phyloP scores from a whole-genome alignment of 2,113 vertebrate genomes.

The Charina bottae region DNA sequence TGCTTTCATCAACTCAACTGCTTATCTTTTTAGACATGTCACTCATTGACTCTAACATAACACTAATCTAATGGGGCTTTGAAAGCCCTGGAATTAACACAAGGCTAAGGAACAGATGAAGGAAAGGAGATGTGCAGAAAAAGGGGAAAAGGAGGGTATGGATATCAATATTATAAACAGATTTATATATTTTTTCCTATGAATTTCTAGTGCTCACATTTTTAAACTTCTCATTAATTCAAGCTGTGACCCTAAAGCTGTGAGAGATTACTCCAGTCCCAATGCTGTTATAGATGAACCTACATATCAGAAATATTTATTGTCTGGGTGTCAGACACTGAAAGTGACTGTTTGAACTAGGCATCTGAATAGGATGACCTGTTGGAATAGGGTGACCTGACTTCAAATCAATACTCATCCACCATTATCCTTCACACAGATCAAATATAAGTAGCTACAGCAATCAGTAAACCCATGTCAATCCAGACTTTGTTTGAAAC shows the following conservation, averaged over 20 bases:
- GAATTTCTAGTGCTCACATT: not conserved
- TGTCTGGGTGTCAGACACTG: not conserved
- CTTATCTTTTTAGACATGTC: slow-evolving; percentile 35
- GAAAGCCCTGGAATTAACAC: slow-evolving; percentile 13
- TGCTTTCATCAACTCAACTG: slow-evolving; percentile 47
- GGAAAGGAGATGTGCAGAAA: not conserved
- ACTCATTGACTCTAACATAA: slow-evolving; percentile 13
- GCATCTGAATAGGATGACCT: not conserved
- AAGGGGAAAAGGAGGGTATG: not conserved
- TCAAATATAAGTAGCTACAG: not conserved
- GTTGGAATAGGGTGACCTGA: not conserved
- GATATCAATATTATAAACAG: not conserved
- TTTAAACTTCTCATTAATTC: not conserved
- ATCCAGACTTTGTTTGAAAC: not conserved
- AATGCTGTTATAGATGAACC: not conserved
- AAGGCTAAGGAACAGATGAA: not conserved
- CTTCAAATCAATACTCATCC: not conserved
- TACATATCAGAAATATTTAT: not conserved
- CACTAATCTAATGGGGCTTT: not conserved
- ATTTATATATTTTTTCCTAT: not conserved
- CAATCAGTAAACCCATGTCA: not conserved
- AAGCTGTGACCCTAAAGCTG: not conserved
- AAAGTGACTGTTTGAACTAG: not conserved
- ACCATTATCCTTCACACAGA: not conserved
- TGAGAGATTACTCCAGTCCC: not conserved